Evolutionary conservation across 2,888 invertebrate genomes (phyloP), one percentile per base, ranked within the genome.

Genomic region (Anarsia innoxiella): DNA sequence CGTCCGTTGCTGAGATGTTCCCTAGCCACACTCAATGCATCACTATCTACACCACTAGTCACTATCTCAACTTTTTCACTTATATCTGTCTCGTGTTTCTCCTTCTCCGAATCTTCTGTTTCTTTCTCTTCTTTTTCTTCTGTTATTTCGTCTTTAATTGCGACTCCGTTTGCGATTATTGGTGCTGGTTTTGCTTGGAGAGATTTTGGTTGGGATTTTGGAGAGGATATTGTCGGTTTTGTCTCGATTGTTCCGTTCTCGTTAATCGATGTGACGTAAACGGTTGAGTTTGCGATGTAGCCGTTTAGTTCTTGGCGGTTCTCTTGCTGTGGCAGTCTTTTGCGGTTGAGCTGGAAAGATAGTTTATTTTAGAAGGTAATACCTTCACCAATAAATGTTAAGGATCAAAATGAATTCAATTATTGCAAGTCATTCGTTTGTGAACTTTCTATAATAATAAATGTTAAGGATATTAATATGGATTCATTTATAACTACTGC

Each of bases 221-320:
- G 82, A 4, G 83, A 83, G 3, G 83, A 79, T 57, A 77, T 80
- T 2, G 75, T 79, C 1, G 85, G 83, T 44, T 83, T 80, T 48
- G 67, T 74, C 44, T 84, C 80, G 55, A 83, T 79, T 8, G 85
- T 66, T 42, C 85, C 78, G 72, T 86, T 80, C 53, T 85, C 84
- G 70, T 79, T 80, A 34, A 91, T 90, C 49, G 93, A 93, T 46
- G 93, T 93, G 51, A 93, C 93, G 87, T 93, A 94, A 51, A 94
- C 93, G 39, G 93, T 91, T 39, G 92, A 91, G 66, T 91, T 91
- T 66, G 91, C 92, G 60, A 93, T 92, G 66, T 93, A 90, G 42
- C 93, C 93, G 88, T 93, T 94, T 48, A 93, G 82, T 55, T 93
- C 93, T 51, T 77, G 73, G 37, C 74, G 54, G 55, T 78, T 83